Evolutionary conservation across 2,113 vertebrate genomes (phyloP).

Genomic region (Cyphomyrus discorhynchus): DNA sequence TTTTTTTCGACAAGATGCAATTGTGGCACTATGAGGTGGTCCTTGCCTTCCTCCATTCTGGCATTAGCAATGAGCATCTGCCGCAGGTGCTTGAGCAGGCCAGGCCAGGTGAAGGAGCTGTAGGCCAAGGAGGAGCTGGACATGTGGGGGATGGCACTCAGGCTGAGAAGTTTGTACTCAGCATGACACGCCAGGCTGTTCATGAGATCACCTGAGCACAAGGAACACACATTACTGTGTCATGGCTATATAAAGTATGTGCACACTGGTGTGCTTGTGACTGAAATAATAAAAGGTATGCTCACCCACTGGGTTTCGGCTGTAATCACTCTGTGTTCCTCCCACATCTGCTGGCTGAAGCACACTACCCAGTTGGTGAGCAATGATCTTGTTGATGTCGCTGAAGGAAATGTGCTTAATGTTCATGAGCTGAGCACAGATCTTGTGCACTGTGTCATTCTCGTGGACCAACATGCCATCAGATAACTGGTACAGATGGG

Average conservation of each 20-base stretch:
- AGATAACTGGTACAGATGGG: conserved; percentile 80
- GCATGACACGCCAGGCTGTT: conserved; percentile 77
- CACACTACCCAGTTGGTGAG: conserved; percentile 83
- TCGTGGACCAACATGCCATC: conserved; percentile 91
- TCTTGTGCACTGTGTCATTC: conserved; percentile 81
- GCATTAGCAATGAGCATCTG: conserved; percentile 91
- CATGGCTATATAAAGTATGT: not conserved
- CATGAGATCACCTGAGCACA: conserved; percentile 75
- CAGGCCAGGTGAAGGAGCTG: conserved; percentile 81
- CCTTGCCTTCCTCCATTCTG: conserved; percentile 83
- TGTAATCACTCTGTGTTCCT: conserved; percentile 53
- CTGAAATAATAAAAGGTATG: not conserved
- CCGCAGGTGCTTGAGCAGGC: conserved; percentile 79
- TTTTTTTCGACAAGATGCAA: not conserved
- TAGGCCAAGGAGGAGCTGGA: conserved; percentile 72
- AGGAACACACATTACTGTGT: not conserved
- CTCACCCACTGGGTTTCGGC: conserved; percentile 80
- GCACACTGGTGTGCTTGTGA: not conserved
- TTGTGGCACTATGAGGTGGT: not conserved
- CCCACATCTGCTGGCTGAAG: conserved; percentile 74
- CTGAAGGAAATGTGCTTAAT: conserved; percentile 85
- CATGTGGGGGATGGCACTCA: conserved; percentile 85
- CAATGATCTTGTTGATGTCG: conserved; percentile 81
- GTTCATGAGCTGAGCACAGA: conserved; percentile 81
- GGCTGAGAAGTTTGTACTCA: conserved; percentile 82